These are phyloP conservation scores for Dryomyza anilis DNA, from an alignment of 2,888 invertebrate species.

Conservation along the genomic window DNA sequence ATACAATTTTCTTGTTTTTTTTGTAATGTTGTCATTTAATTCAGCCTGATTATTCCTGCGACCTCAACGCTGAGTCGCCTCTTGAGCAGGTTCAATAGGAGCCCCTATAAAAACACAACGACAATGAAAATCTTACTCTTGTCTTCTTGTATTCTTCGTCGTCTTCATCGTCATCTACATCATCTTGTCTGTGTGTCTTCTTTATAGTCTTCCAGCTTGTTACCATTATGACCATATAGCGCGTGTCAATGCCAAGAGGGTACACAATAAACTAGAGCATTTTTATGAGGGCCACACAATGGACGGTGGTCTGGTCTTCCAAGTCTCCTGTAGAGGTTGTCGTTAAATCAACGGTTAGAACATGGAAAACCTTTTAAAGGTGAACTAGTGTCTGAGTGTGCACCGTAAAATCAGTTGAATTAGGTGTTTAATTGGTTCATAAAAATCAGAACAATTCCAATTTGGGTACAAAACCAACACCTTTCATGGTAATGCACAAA, in stretches of 20 bases:
- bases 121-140: too few relatives aligned
- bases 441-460: neutral
- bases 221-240: neutral
- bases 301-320: neutral
- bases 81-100: too few relatives aligned
- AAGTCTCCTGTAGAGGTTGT: neutral
- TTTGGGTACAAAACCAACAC: too few relatives aligned
- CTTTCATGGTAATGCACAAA: too few relatives aligned
- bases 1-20: too few relatives aligned
- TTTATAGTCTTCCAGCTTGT: neutral
- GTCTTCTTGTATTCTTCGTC: too few relatives aligned
- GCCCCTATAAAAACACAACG: too few relatives aligned
- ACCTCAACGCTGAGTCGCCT: too few relatives aligned
- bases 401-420: neutral
- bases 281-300: conserved; percentile 9
- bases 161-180: neutral
- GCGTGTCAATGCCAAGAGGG: neutral
- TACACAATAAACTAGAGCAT: conserved; percentile 3
- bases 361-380: conserved; percentile 7
- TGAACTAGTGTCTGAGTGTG: neutral
- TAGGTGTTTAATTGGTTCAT: neutral
- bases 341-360: neutral
- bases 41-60: too few relatives aligned
- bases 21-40: too few relatives aligned
- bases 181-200: neutral